Conservation (phyloP, 2,113 vertebrate genomes). For the Myiopsitta monachus region DNA sequence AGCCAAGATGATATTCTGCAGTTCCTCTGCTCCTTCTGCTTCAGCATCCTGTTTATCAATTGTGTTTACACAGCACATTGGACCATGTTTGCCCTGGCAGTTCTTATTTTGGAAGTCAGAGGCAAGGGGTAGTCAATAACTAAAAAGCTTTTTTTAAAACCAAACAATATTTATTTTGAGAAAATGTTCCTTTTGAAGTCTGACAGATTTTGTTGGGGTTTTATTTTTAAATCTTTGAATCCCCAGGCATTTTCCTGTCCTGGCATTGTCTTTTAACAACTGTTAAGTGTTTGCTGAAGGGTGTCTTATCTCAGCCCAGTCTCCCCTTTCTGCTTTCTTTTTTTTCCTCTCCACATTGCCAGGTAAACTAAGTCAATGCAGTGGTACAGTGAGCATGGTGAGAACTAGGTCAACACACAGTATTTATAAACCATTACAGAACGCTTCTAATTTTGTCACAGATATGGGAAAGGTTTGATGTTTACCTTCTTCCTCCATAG, state of each 20-base stretch:
- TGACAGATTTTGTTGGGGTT: not conserved
- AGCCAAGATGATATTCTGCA: not conserved
- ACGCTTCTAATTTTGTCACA: not conserved
- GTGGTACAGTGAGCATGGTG: rapidly evolving
- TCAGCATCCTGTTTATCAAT: not conserved
- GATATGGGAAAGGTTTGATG: not conserved
- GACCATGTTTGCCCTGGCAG: not conserved
- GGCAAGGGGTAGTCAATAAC: not conserved
- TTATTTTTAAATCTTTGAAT: not conserved
- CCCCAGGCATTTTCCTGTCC: constrained; percentile 39
- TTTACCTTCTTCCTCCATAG: not conserved
- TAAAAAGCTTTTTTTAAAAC: not conserved
- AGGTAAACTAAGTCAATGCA: not conserved
- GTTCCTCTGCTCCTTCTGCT: not conserved
- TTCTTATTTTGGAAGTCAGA: not conserved
- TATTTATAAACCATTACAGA: not conserved
- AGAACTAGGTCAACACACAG: not conserved
- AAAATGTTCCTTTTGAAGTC: not conserved
- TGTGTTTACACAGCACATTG: not conserved
- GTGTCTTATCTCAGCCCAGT: constrained; percentile 8
- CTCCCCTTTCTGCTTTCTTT: not conserved
- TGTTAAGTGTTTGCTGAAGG: constrained; percentile 4
- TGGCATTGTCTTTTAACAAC: constrained; percentile 21
- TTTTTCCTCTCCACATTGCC: not conserved
- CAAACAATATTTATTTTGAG: constrained; percentile 3